These are phyloP conservation scores for Emesis castigata DNA, from an alignment of 2,888 invertebrate genomes.

Conservation along the genomic window DNA sequence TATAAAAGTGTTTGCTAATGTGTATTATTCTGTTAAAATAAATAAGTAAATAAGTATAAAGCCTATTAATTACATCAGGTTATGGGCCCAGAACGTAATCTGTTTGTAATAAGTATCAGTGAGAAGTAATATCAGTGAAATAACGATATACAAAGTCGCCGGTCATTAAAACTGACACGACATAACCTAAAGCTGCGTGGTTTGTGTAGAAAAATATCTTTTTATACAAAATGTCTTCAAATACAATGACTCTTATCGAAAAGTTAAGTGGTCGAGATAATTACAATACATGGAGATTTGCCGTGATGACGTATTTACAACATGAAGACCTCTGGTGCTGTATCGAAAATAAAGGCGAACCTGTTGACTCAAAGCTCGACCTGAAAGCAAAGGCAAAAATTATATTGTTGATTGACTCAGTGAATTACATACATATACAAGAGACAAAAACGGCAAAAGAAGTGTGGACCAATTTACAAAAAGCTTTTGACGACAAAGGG, in stretches of 20 bases:
- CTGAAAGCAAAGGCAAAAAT: constrained; percentile 4
- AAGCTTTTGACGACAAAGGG: constrained; percentile 58
- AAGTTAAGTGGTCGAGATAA: constrained; percentile 57
- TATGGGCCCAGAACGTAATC: too few species aligned
- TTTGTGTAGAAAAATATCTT: too few species aligned
- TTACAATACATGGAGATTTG: constrained; percentile 62
- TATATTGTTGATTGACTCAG: constrained; percentile 37
- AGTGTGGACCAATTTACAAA: background rate
- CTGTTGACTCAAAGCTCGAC: constrained; percentile 13
- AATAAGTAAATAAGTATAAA: too few species aligned
- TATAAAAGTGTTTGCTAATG: too few species aligned
- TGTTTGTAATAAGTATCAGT: too few species aligned
- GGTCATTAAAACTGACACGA: background rate
- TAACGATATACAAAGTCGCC: constrained; percentile 13
- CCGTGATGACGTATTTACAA: constrained; percentile 53
- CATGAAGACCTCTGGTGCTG: constrained; percentile 62
- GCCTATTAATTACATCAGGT: too few species aligned
- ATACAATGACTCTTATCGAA: constrained; percentile 35
- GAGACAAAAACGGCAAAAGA: constrained; percentile 44
- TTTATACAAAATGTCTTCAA: background rate
- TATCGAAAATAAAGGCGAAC: background rate
- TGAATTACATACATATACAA: constrained; percentile 56
- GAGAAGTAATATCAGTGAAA: constrained; percentile 12
- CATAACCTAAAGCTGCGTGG: too few species aligned
- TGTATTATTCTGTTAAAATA: too few species aligned